A percentile compares a stretch with the other conserved stretches of the same genome.
These are phyloP conservation scores for Pachymerium ferrugineum DNA, from an alignment of 2,888 invertebrate genomes.

Conservation along the genomic window DNA sequence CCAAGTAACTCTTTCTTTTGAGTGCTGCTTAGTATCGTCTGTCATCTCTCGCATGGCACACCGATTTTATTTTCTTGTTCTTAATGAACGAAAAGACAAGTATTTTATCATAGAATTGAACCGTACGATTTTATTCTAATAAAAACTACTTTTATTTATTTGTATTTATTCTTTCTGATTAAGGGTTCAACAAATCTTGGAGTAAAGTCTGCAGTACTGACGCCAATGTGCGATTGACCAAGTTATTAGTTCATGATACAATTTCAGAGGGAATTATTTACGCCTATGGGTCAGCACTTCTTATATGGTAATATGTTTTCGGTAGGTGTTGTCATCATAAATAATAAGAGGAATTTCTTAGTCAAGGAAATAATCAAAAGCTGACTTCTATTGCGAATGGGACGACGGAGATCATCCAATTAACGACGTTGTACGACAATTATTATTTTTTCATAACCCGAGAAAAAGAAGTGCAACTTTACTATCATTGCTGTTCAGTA, in stretches of 20 bases:
- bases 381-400: not conserved
- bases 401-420: not conserved
- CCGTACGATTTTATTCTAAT: not conserved
- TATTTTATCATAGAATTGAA: not conserved
- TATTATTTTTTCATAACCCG: not conserved
- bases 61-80: not conserved
- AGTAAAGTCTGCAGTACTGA: not conserved
- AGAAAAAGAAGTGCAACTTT: not conserved
- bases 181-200: too few relatives aligned
- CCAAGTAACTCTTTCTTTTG: not conserved
- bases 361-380: not conserved
- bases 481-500: too few relatives aligned
- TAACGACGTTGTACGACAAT: not conserved
- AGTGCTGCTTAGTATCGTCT: not conserved
- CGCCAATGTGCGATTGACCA: not conserved
- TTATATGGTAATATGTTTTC: not conserved
- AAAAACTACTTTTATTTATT: not conserved
- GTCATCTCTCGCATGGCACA: not conserved
- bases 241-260: not conserved
- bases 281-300: not conserved
- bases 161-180: not conserved
- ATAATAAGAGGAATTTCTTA: too few relatives aligned
- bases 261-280: not conserved
- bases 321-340: not conserved
- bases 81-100: not conserved